Evolutionary conservation across 2,888 invertebrate genomes (phyloP).

Genomic region (Caenorhabditis japonica): DNA sequence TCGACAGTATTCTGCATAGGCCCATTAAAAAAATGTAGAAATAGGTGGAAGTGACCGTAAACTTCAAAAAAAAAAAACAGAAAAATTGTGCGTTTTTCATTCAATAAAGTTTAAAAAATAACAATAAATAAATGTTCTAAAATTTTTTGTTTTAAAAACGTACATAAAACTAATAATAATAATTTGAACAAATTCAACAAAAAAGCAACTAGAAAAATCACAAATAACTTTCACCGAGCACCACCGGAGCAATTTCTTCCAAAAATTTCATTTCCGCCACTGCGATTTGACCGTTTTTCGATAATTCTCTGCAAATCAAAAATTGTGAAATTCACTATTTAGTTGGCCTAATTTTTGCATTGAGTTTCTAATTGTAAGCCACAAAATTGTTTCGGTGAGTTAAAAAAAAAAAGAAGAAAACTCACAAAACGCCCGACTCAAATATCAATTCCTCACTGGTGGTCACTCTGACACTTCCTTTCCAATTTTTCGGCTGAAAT

Average conservation of each 20-base stretch:
- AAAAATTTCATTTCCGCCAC: background rate
- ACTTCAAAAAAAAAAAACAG: too few relatives aligned
- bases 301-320: conserved; percentile 30
- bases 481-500: conserved; percentile 33
- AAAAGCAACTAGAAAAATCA: background rate
- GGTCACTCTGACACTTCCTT: conserved; percentile 10
- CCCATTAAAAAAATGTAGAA: too few relatives aligned
- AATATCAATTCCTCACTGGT: background rate
- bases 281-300: conserved; percentile 38
- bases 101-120: too few relatives aligned
- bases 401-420: background rate
- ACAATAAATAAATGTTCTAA: too few relatives aligned
- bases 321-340: background rate
- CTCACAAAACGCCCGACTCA: conserved; percentile 24
- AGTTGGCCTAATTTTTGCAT: background rate
- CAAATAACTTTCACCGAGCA: background rate
- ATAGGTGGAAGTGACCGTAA: too few relatives aligned
- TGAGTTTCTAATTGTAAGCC: too few relatives aligned
- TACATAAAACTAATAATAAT: background rate
- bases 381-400: too few relatives aligned
- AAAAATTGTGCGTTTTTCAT: too few relatives aligned
- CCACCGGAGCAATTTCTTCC: background rate
- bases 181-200: background rate
- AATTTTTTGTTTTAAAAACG: background rate
- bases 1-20: too few relatives aligned